Conservation (phyloP, 2,113 vertebrate genomes). For the Cyphomyrus discorhynchus region DNA sequence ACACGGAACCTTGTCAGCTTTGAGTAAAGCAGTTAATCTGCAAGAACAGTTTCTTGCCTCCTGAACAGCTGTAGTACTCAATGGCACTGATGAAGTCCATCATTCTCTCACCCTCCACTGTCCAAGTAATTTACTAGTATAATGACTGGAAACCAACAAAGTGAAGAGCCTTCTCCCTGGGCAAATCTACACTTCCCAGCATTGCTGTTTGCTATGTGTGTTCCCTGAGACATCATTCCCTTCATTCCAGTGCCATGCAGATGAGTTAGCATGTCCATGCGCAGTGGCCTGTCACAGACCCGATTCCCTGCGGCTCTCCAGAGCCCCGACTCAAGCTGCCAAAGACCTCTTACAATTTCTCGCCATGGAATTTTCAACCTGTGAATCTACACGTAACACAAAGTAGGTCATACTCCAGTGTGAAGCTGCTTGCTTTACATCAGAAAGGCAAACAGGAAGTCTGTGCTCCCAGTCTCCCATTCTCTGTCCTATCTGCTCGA, state of each 20-base stretch:
- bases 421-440: background rate
- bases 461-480: background rate
- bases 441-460: slow-evolving; percentile 6
- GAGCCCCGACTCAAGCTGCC: background rate
- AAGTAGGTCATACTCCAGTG: slow-evolving; percentile 23
- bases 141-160: background rate
- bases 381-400: background rate
- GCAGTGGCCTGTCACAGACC: background rate
- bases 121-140: background rate
- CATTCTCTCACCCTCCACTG: background rate
- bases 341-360: slow-evolving; percentile 13
- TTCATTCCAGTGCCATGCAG: background rate
- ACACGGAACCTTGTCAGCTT: background rate
- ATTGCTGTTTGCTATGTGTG: background rate
- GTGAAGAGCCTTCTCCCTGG: background rate
- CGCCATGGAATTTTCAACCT: background rate
- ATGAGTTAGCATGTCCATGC: background rate
- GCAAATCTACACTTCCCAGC: background rate
- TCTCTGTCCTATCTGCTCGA: background rate
- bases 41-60: background rate
- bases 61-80: background rate
- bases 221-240: background rate
- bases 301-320: background rate
- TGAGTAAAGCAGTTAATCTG: background rate
- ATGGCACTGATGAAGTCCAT: background rate